Evolutionary conservation across 2,888 invertebrate species (phyloP), one percentile per base, ranked within the genome.

Genomic region (Microctonus brassicae): DNA sequence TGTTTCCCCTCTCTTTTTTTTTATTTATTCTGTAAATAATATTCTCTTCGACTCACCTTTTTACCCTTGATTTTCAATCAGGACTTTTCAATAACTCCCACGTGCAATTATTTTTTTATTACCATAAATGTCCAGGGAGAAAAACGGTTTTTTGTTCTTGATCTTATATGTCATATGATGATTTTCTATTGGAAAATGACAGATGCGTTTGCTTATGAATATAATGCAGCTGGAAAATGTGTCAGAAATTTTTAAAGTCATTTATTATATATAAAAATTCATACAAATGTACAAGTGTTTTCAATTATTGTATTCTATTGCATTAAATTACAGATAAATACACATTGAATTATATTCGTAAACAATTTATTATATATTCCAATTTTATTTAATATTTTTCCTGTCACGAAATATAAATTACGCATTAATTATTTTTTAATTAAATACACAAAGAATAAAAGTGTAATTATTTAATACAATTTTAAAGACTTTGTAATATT

Each of bases 21-120:
- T 17, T 39, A 4, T 39, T 47, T n/a, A 4, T 17, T 17, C 17
- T 20, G 0, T 47, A 17, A n/a, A n/a, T 47, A 47, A n/a, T n/a
- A n/a, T n/a, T n/a, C 47, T 17, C 17, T 47, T 47, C 7, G 7
- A 29, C 29, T 29, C 29, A 22, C 11, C 55, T 26, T 69, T 62
- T 60, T 22, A 69, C 62, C 69, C 69, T 62, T 66, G 66, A 47
- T 67, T 58, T 67, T 11, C 5, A 24, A 42, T 58, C 24, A 20
- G 20, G 17, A 47, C 17, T 47, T 47, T 17, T 4, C 17, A 47
- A 67, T 67, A 58, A 67, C 67, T 42, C 67, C 58, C 33, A 67
- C 67, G 29, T 13, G 7, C 67, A 11, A 39, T 42, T n/a, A 17
- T 1, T 34, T 60, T 20, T 60, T 60, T 20, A 20, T 17, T 34